These are phyloP conservation scores for Sebastes variabilis DNA, from an alignment of 2,797 vertebrate genomes.

Conservation along the genomic window DNA sequence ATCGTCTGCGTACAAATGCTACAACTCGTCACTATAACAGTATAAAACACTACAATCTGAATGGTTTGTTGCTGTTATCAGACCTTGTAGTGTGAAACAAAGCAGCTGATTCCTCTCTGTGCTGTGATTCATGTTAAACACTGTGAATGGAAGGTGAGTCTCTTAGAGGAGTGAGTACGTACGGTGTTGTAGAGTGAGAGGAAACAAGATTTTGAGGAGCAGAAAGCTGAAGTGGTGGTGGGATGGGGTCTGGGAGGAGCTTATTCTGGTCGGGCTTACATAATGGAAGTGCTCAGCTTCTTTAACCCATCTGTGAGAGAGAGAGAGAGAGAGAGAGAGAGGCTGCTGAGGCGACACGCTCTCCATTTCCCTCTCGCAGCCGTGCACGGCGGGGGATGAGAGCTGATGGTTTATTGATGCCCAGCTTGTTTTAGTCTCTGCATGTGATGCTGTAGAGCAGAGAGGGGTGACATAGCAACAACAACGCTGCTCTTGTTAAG, in stretches of 20 bases:
- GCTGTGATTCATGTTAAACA: neutral
- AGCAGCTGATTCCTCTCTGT: neutral
- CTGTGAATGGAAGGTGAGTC: constrained; percentile 20
- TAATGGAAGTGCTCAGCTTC: constrained; percentile 67
- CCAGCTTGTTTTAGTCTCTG: constrained; percentile 49
- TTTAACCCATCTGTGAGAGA: constrained; percentile 46
- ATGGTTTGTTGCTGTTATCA: neutral
- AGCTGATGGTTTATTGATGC: constrained; percentile 80
- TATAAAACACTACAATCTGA: neutral
- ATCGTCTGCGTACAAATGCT: neutral
- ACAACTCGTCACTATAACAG: neutral
- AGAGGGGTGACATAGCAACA: constrained; percentile 9
- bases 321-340: constrained; percentile 28
- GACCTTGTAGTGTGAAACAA: neutral
- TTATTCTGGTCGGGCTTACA: constrained; percentile 64
- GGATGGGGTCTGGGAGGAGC: constrained; percentile 63
- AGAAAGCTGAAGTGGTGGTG: neutral
- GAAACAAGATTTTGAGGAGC: constrained; percentile 37
- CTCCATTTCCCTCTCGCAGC: constrained; percentile 44
- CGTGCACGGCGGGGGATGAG: constrained; percentile 46
- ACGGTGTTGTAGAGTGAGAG: neutral
- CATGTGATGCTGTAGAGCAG: constrained; percentile 8
- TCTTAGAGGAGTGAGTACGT: constrained; percentile 8
- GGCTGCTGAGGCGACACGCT: constrained; percentile 35
- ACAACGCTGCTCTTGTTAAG: constrained; percentile 21